Evolutionary conservation across 2,113 vertebrate species (phyloP), one percentile per base, ranked within the genome.

Genomic region (Crotalus helleri): DNA sequence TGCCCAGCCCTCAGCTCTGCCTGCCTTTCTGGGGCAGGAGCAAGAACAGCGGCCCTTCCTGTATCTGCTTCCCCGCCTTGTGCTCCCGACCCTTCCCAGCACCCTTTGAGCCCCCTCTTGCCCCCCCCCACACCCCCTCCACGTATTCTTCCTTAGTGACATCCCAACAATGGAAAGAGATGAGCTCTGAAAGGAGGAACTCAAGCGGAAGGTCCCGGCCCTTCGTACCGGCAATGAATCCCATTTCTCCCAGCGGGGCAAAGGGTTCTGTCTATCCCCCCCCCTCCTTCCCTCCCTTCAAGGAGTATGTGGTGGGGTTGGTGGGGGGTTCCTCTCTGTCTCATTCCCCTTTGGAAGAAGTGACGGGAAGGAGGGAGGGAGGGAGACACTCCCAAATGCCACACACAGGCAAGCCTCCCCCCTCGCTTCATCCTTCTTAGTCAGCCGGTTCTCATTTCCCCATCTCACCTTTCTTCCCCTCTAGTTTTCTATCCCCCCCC

Each of bases 171-270:
- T 86, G 92, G 92, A 57, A 81, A 90, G 89, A 90, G 92, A 93
- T 93, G 92, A 93, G 92, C 92, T 85, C 92, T 93, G 92, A 93
- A 93, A 93, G 74, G 92, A 89, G 92, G 88, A 93, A 93, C 88
- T 93, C 92, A 87, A 90, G 92, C 92, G 89, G 92, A 93, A 93
- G 92, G 92, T 57, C 39, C 29, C 74, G 61, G 49, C 88, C 88
- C 92, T 86, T n/a, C 1, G n/a, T 85, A 87, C 74, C n/a, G 90
- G 88, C 92, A 90, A 87, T 90, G 92, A 54, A 86, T 64, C 92
- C 92, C 92, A 90, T 93, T 93, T 90, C 89, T 93, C 57, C 88
- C 92, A 90, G 89, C n/a, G 46, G 74, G 92, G 74, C 51, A 81
- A 90, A 85, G 92, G 88, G 74, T 81, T 93, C 74, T 12, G 87